These are phyloP conservation scores for Aurelia aurita DNA, from an alignment of 30 jellyfish, hydroid and myxozoan genomes.

Conservation along the genomic window DNA sequence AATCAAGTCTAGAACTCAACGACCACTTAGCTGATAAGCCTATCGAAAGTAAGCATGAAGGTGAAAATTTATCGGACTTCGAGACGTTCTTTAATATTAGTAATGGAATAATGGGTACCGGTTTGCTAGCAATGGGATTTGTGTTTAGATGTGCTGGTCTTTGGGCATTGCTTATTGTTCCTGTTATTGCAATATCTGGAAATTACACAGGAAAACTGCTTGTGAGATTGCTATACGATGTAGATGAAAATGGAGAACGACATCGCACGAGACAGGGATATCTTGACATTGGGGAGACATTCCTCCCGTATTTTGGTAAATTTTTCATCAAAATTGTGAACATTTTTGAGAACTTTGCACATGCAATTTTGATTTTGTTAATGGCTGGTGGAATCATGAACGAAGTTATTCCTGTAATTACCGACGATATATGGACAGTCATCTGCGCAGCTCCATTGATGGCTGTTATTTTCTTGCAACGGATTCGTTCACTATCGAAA, in stretches of 20 bases:
- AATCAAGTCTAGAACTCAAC: no score
- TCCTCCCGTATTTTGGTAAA: slow-evolving; percentile 56
- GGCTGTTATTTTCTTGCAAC: slow-evolving; percentile 37
- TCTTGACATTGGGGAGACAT: slow-evolving; percentile 59
- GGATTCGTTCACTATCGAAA: slow-evolving; percentile 51
- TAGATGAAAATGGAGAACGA: slow-evolving; percentile 26
- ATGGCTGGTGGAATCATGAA: slow-evolving; percentile 76
- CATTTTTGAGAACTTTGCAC: slow-evolving; percentile 67
- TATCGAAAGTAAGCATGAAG: neutral
- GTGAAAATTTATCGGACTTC: slow-evolving; percentile 49
- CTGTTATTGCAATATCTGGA: slow-evolving; percentile 48
- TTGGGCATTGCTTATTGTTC: slow-evolving; percentile 63
- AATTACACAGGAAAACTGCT: slow-evolving; percentile 65
- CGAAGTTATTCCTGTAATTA: slow-evolving; percentile 54
- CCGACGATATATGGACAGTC: slow-evolving; percentile 73
- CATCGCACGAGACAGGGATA: slow-evolving; percentile 58
- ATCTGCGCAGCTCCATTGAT: slow-evolving; percentile 32
- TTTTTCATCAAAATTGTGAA: slow-evolving; percentile 39
- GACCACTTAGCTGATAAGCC: no score
- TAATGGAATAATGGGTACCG: slow-evolving; percentile 82
- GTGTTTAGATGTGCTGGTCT: slow-evolving; percentile 72
- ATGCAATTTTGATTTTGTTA: slow-evolving; percentile 51
- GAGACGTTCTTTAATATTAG: slow-evolving; percentile 66
- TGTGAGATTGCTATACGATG: slow-evolving; percentile 42
- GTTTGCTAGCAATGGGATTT: slow-evolving; percentile 74